Conservation (phyloP, 1,140 invertebrate genomes). For the Ylistrum balloti region DNA sequence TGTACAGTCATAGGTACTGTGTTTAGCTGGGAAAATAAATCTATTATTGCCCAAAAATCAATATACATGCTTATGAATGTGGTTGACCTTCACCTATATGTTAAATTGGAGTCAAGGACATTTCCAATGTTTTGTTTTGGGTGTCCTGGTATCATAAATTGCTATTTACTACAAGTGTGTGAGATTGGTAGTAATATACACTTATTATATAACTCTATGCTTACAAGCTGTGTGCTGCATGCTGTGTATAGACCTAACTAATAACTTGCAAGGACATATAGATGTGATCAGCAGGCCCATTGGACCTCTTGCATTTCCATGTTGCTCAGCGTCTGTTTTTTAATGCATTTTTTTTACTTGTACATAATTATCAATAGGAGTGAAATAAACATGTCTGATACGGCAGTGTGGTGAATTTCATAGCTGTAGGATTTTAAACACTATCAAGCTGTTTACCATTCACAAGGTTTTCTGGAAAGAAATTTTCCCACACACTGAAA, state of each 20-base stretch:
- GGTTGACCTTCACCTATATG: too few relatives aligned
- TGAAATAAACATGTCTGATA: background rate
- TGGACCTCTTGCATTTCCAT: background rate
- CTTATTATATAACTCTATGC: background rate
- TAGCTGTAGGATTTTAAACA: background rate
- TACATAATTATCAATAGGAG: background rate
- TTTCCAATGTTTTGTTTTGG: too few relatives aligned
- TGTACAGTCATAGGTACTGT: background rate
- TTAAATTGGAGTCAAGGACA: too few relatives aligned
- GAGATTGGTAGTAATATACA: too few relatives aligned
- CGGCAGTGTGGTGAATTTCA: background rate
- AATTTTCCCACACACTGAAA: background rate
- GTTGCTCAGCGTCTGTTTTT: too few relatives aligned
- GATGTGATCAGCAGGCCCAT: background rate
- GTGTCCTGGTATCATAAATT: too few relatives aligned
- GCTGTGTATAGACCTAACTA: background rate
- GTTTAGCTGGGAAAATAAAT: too few relatives aligned
- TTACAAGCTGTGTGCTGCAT: conserved; percentile 22
- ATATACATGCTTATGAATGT: too few relatives aligned
- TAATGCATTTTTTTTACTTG: background rate
- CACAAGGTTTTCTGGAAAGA: background rate
- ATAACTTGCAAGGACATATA: too few relatives aligned
- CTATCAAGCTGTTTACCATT: background rate
- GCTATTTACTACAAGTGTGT: too few relatives aligned
- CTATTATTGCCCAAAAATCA: too few relatives aligned